These are phyloP conservation scores for Caenorhabditis virilis DNA, from an alignment of 2,888 invertebrate genomes.

Conservation along the genomic window DNA sequence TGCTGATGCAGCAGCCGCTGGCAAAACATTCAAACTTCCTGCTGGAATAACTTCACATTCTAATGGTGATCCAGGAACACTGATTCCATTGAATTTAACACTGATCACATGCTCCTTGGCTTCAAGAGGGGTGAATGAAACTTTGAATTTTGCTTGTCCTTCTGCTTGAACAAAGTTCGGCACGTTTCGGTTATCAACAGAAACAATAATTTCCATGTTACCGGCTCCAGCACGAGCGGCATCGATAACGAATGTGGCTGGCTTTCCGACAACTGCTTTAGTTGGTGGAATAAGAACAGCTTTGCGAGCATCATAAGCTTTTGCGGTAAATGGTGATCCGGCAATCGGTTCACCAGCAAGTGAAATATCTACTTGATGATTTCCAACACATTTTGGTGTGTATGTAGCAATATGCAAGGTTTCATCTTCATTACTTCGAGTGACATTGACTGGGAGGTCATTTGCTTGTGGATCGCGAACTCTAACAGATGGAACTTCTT, in stretches of 20 bases:
- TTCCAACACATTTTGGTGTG: slow-evolving; percentile 79
- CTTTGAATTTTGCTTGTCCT: slow-evolving; percentile 88
- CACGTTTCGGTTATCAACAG: slow-evolving; percentile 92
- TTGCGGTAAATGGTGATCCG: slow-evolving; percentile 70
- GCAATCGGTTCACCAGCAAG: slow-evolving; percentile 56
- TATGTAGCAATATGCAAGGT: slow-evolving; percentile 75
- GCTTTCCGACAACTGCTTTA: slow-evolving; percentile 81
- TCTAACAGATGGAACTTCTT: slow-evolving; percentile 41
- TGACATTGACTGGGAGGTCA: slow-evolving; percentile 53
- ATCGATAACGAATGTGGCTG: slow-evolving; percentile 89
- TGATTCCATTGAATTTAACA: slow-evolving; percentile 78
- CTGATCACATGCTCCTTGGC: slow-evolving; percentile 88
- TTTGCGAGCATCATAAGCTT: slow-evolving; percentile 81
- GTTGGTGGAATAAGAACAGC: slow-evolving; percentile 93
- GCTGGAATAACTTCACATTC: slow-evolving; percentile 20
- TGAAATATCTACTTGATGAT: slow-evolving; percentile 61
- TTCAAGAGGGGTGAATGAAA: slow-evolving; percentile 94
- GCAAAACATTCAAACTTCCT: slow-evolving; percentile 8
- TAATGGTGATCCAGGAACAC: slow-evolving; percentile 61
- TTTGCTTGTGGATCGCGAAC: slow-evolving; percentile 60
- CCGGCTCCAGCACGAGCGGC: slow-evolving; percentile 82
- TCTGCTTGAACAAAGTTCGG: slow-evolving; percentile 91
- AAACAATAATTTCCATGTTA: slow-evolving; percentile 94
- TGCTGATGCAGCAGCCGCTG: slow-evolving; percentile 9
- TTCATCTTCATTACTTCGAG: slow-evolving; percentile 40